A percentile compares a stretch with the other conserved stretches of the same genome.
Conservation (phyloP, 2,888 invertebrate genomes). For the Lasioglossum villosulum region DNA sequence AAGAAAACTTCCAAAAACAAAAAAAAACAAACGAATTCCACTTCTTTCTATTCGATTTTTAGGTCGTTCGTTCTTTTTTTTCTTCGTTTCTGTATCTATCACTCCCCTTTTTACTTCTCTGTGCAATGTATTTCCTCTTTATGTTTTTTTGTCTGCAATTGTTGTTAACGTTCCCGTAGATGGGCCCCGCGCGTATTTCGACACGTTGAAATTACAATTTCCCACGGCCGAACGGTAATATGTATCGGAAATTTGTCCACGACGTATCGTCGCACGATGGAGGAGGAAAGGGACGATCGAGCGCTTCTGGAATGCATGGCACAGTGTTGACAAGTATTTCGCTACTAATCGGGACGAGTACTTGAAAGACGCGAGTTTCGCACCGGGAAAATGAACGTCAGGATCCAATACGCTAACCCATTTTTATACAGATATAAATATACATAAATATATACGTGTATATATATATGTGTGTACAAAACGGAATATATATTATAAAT, state of each 20-base stretch:
- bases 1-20: neutral
- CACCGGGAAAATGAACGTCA: constrained; percentile 40
- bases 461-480: constrained; percentile 7
- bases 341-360: constrained; percentile 48
- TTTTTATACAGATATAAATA: constrained; percentile 48
- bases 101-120: neutral
- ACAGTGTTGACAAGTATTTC: constrained; percentile 65
- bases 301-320: constrained; percentile 62
- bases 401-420: constrained; percentile 43
- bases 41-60: neutral
- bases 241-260: neutral
- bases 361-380: constrained; percentile 26
- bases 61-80: constrained; percentile 7
- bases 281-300: constrained; percentile 11
- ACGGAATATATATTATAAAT: constrained; percentile 16
- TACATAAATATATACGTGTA: constrained; percentile 17
- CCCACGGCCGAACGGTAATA: neutral
- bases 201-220: neutral
- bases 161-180: constrained; percentile 17
- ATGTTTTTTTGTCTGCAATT: constrained; percentile 14
- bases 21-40: neutral
- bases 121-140: constrained; percentile 46
- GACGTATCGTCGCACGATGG: neutral
- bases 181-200: constrained; percentile 4
- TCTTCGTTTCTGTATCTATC: constrained; percentile 1